A percentile compares a stretch with the other conserved stretches of the same genome.
These are phyloP conservation scores for Poecilia wingei DNA, from an alignment of 2,797 vertebrate genomes.

Conservation along the genomic window DNA sequence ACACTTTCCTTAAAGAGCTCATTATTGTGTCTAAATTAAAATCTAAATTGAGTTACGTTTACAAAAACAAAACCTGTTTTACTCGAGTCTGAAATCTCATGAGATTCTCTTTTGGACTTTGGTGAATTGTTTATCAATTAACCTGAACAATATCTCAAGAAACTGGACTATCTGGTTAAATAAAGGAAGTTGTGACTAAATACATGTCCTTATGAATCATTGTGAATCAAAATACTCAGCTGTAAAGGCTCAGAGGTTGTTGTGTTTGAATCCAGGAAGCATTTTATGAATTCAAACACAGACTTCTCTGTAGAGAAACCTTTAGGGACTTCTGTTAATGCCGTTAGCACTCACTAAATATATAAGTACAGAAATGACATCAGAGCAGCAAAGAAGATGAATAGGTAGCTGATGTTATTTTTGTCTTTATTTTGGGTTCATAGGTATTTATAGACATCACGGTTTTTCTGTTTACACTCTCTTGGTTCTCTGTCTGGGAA, in stretches of 20 bases:
- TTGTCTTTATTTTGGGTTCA: background rate
- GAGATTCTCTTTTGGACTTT: no score
- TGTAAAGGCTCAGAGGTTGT: background rate
- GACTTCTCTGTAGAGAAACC: background rate
- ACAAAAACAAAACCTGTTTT: no score
- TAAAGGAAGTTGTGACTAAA: background rate
- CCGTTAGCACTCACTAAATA: background rate
- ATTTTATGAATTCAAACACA: background rate
- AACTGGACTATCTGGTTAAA: background rate
- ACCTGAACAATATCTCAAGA: no score
- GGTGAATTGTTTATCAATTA: no score
- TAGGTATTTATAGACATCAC: background rate
- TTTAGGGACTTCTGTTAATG: background rate
- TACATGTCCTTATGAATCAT: background rate
- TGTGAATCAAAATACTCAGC: background rate
- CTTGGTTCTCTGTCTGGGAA: background rate
- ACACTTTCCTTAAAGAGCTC: no score
- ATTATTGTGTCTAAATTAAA: no score
- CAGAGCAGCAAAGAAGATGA: background rate
- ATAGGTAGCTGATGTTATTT: background rate
- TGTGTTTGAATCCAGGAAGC: background rate
- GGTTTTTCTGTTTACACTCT: background rate
- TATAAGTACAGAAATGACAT: background rate
- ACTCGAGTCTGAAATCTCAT: no score
- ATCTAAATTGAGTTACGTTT: no score